Percentiles rank a stretch among this genome's conserved stretches.
Conservation (phyloP, 2,797 vertebrate genomes). For the Pampus argenteus region DNA sequence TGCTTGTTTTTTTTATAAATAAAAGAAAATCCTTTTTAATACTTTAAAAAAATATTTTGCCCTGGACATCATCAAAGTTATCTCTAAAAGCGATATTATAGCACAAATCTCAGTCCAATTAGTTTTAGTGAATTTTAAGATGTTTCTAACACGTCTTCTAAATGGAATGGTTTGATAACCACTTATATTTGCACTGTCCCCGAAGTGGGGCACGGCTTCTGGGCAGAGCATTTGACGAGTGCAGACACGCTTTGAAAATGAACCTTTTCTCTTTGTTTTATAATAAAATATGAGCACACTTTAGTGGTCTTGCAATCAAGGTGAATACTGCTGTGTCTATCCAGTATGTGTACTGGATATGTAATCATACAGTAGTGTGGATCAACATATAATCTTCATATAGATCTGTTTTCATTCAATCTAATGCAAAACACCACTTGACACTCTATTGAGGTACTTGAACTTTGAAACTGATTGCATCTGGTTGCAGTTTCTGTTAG, state of each 20-base stretch:
- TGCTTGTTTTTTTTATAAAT: not conserved
- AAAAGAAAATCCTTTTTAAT: not conserved
- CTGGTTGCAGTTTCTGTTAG: not conserved
- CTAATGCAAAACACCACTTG: slow-evolving; percentile 7
- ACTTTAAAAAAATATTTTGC: too few relatives aligned
- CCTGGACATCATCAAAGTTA: not conserved
- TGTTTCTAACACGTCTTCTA: not conserved
- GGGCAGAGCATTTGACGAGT: slow-evolving; percentile 2
- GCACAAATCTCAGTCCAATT: not conserved
- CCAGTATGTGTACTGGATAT: not conserved
- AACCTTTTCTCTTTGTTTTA: slow-evolving; percentile 1
- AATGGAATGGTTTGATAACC: slow-evolving; percentile 13
- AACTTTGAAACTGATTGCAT: slow-evolving; percentile 14
- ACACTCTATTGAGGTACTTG: not conserved
- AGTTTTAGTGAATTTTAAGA: not conserved
- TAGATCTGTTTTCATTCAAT: not conserved
- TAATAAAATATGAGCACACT: not conserved
- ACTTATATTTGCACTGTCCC: not conserved
- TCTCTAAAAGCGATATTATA: not conserved
- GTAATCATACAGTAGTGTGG: slow-evolving; percentile 6
- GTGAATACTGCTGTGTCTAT: not conserved
- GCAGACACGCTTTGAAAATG: not conserved
- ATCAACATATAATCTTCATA: not conserved
- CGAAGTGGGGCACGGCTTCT: not conserved
- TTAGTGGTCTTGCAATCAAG: slow-evolving; percentile 18